phyloP scores from a whole-genome alignment of 2,113 vertebrate genomes.

The Perognathus longimembris region DNA sequence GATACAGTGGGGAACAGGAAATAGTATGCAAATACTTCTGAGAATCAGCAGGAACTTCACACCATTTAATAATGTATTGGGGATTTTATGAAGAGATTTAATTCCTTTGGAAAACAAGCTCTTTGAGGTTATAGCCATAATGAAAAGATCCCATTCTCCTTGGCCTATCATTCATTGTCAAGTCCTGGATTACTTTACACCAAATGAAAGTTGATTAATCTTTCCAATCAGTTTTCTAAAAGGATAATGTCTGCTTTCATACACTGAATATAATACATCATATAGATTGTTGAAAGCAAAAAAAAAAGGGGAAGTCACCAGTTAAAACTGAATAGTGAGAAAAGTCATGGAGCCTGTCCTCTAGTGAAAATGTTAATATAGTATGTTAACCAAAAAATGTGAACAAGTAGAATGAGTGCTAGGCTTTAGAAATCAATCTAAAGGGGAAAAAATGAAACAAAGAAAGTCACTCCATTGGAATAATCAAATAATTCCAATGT shows the following conservation, averaged over 20 bases:
- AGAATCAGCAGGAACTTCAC: not conserved
- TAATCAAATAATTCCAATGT: no score
- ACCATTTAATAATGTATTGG: not conserved
- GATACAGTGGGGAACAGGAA: fast-evolving
- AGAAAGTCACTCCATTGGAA: no score
- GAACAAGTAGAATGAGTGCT: no score
- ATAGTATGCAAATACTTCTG: not conserved
- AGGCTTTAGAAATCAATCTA: no score
- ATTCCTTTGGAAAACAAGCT: not conserved
- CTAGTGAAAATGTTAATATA: no score
- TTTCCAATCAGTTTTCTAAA: not conserved
- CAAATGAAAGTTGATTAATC: no score
- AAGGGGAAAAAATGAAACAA: no score
- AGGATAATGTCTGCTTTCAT: not conserved
- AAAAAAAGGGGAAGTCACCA: not conserved
- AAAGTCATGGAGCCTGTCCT: no score
- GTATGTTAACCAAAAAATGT: no score
- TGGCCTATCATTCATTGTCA: not conserved
- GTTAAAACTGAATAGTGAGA: no score
- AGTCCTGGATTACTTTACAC: not conserved
- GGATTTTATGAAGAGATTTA: not conserved
- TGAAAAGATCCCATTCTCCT: not conserved
- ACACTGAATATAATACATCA: not conserved
- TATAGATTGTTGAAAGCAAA: not conserved
- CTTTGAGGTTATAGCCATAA: not conserved